Base-by-base conservation (phyloP, 2,113 vertebrate species). In the Triplophysa dalaica region DNA sequence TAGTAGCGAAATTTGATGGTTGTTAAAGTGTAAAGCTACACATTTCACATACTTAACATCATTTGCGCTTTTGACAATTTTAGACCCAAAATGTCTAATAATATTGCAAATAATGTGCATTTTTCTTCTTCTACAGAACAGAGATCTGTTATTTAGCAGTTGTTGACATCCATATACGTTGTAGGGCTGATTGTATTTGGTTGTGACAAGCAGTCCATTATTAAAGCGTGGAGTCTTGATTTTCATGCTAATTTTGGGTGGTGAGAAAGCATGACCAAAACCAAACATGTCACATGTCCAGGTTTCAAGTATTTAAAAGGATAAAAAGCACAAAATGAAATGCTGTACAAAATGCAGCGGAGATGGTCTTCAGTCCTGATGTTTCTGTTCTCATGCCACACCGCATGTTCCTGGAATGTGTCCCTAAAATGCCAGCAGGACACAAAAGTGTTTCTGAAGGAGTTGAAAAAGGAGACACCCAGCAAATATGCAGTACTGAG, bases 401-500 rank as follows among this genome's bases (percentile, higher is more conserved):
- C 19, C 17, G 74, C 10, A 0, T 56, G 67, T 70, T 22, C 80
- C 70, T 54, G 85, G 48, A 91, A 89, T 24, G 70, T 92, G 73
- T 91, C 93, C 26, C 67, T 82, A 13, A 90, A 79, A 83, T 95
- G 95, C 83, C 58, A 85, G 66, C 86, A 88, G 79, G 95, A 95
- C 41, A 90, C 89, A 29, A 58, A 82, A 1, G 77, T 83, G 26
- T 95, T 95, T 80, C 91, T 95, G 64, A 81, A 72, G 58, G 95
- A 96, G 70, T 84, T 96, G 33, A 91, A 92, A 66, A 91, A 90
- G 62, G 86, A 86, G 73, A 82, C 80, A 6, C 93, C 94, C 33
- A 89, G 91, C 78, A 84, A 91, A 58, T 95, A 95, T n/a, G 93
- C 94, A 14, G 87, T 92, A 43, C 84, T 87, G 82, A 95, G 95